Conservation (phyloP, 2,888 invertebrate species). For the Sphaerophoria rueppellii region DNA sequence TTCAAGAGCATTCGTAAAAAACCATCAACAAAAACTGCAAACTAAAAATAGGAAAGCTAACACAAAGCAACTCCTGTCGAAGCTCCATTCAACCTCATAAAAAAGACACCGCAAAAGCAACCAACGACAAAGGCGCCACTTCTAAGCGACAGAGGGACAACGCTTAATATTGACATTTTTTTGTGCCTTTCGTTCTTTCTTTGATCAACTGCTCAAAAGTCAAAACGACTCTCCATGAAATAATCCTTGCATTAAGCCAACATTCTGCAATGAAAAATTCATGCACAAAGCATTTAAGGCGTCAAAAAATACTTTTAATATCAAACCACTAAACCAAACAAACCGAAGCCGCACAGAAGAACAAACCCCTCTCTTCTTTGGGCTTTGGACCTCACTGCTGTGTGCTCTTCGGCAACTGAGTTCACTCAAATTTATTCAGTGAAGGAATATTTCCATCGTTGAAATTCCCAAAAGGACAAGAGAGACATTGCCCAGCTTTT, state of each 20-base stretch:
- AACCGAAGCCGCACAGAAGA: not conserved
- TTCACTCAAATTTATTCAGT: constrained; percentile 53
- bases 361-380: not conserved
- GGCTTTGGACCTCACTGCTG: not conserved
- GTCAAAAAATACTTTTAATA: constrained; percentile 49
- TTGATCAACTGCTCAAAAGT: not conserved
- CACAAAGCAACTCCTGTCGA: not conserved
- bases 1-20: not conserved
- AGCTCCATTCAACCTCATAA: constrained; percentile 6
- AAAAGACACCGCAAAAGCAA: constrained; percentile 39
- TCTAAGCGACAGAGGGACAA: not conserved
- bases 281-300: constrained; percentile 45
- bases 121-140: constrained; percentile 35
- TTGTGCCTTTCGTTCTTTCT: not conserved
- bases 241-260: constrained; percentile 40
- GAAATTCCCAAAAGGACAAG: constrained; percentile 44
- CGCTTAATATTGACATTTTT: constrained; percentile 5
- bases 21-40: not conserved
- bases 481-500: constrained; percentile 40
- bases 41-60: not conserved
- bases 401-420: not conserved
- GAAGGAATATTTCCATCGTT: constrained; percentile 36
- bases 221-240: constrained; percentile 27
- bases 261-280: constrained; percentile 54
- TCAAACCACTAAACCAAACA: constrained; percentile 20